Evolutionary conservation across 2,113 vertebrate species (phyloP), one percentile per base, ranked within the genome.

Genomic region (Oncorhynchus tshawytscha): DNA sequence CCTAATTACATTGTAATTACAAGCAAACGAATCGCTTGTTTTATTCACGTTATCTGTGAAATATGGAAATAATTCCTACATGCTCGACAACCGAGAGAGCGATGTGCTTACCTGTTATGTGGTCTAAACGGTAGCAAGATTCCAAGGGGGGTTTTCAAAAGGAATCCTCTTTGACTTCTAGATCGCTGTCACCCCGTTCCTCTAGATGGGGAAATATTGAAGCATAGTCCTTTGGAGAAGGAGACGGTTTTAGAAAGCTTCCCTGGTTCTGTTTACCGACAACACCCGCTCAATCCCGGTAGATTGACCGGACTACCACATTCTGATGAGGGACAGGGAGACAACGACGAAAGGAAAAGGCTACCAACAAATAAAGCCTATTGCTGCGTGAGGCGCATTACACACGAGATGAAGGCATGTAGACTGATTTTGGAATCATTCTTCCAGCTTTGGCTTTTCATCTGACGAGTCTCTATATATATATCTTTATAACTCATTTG

Each of bases 91-190:
- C 8, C n/a, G n/a, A 62, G 59, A 5, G 59, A 5, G 20, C 3
- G 29, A 6, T 9, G 15, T 39, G 66, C 85, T 75, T 88, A 91
- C 90, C 90, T 88, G 88, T 85, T 54, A 1, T 77, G 80, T 71
- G 75, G 49, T 78, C 77, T 86, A 45, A 72, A 7, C 77, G 66
- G 68, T 71, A 18, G 84, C 81, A 89, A 81, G 85, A 81, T 79
- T 81, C 85, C 80, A 68, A 65, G 69, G 82, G 69, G 82, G 39
- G 74, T 54, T 60, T 80, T 70, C 45, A 8, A 2, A 67, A 72
- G 69, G 39, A 67, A 59, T 76, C 78, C 77, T 78, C 71, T 62
- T 87, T 78, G 81, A 78, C 66, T 67, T 65, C 34, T 29, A 70
- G 54, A 31, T 27, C 27, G 67, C 29, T 71, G 64, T 59, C 64